Evolutionary conservation across 2,797 vertebrate species (phyloP), one percentile per base, ranked within the genome.

Genomic region (Takifugu rubripes): DNA sequence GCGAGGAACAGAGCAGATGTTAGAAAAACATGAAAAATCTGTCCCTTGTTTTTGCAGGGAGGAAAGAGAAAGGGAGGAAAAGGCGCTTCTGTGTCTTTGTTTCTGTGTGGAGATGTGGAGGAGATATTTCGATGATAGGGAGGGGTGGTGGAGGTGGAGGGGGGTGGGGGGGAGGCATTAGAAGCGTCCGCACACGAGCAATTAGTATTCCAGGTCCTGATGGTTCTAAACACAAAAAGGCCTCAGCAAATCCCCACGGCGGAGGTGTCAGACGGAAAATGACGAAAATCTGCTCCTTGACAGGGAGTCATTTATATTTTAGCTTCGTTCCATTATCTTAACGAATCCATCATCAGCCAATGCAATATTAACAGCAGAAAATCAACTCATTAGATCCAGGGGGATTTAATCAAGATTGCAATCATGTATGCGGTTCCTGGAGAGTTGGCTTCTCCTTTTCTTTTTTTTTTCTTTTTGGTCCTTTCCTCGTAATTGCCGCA

Each of bases 301-400:
- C 96, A 98, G 96, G 91, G 92, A 98, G 95, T 99, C 96, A 98
- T 99, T 98, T 98, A 99, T 99, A 99, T 99, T 99, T 99, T 98
- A 98, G 95, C 93, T 98, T 94, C 94, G 95, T 99, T 97, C 96
- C 97, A 98, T 99, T 98, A 98, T 99, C 97, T 96, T 98, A 99
- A 99, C 96, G 94, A 99, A 99, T 96, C 94, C 96, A 98, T 98
- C 96, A 98, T 99, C 96, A 97, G 94, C 95, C 96, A 96, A 99
- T 98, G 97, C 95, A 98, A 99, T 98, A 99, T 98, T 98, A 98
- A 99, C 95, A 94, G 95, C 95, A 97, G 95, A 99, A 96, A 98
- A 98, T 96, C 97, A 98, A 96, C 96, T 97, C 94, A 96, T 97
- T 97, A 97, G 95, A 96, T 98, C 96, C 94, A 93, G 94, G 94